Evolutionary conservation across 2,888 invertebrate genomes (phyloP).

Genomic region (Sialis fuliginosa): DNA sequence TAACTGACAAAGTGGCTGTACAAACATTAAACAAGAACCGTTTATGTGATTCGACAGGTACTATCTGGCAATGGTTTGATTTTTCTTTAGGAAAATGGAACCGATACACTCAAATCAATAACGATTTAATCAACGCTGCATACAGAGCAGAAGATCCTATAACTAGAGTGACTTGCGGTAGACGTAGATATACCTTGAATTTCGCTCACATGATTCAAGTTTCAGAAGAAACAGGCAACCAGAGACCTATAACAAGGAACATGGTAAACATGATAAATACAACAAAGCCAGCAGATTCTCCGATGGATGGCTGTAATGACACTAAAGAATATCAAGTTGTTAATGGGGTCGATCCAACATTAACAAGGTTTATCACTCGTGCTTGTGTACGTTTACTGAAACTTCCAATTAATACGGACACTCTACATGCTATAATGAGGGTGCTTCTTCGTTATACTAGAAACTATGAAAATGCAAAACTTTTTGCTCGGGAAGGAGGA

Average conservation of each 20-base stretch:
- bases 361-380: slow-evolving; percentile 21
- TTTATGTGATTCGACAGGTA: slow-evolving; percentile 40
- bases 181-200: slow-evolving; percentile 58
- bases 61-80: slow-evolving; percentile 71
- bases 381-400: slow-evolving; percentile 50
- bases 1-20: slow-evolving; percentile 56
- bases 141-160: slow-evolving; percentile 53
- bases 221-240: slow-evolving; percentile 70
- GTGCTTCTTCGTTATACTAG: slow-evolving; percentile 57
- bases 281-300: neutral
- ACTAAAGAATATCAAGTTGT: slow-evolving; percentile 11
- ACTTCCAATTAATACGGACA: slow-evolving; percentile 52
- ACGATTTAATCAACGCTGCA: slow-evolving; percentile 59
- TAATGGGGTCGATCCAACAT: slow-evolving; percentile 17
- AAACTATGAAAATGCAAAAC: slow-evolving; percentile 49
- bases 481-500: slow-evolving; percentile 59
- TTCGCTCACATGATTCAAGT: slow-evolving; percentile 68
- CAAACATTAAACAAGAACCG: slow-evolving; percentile 45
- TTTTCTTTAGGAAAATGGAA: slow-evolving; percentile 67
- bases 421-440: slow-evolving; percentile 60
- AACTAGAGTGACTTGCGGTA: slow-evolving; percentile 50
- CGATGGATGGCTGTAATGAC: slow-evolving; percentile 9
- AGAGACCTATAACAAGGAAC: slow-evolving; percentile 57
- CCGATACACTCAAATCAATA: slow-evolving; percentile 50
- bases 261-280: slow-evolving; percentile 23